These are phyloP conservation scores for Psophia crepitans DNA, from an alignment of 2,113 vertebrate genomes.

Conservation along the genomic window DNA sequence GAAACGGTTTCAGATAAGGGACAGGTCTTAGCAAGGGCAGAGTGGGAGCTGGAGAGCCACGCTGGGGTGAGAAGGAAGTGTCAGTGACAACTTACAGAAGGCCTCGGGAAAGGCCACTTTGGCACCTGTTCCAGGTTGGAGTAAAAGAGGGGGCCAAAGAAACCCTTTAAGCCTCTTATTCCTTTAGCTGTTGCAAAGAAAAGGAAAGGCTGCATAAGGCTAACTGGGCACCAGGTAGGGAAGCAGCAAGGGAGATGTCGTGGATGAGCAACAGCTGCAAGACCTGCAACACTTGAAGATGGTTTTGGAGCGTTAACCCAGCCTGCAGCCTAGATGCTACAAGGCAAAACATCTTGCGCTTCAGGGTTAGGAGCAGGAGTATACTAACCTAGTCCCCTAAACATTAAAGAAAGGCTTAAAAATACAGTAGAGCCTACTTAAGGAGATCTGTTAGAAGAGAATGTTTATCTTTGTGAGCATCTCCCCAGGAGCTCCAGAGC, in stretches of 20 bases:
- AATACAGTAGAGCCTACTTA: background rate
- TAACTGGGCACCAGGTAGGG: background rate
- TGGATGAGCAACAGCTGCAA: background rate
- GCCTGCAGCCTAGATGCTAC: background rate
- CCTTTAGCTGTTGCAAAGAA: background rate
- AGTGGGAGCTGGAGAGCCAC: background rate
- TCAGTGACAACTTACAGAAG: too few species aligned
- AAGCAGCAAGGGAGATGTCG: background rate
- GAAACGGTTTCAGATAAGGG: background rate
- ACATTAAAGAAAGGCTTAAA: background rate
- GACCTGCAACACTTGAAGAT: background rate
- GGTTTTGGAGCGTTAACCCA: background rate
- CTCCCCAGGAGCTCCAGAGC: background rate
- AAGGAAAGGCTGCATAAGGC: background rate
- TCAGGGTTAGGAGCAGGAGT: background rate
- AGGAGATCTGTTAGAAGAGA: background rate
- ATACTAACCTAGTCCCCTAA: background rate
- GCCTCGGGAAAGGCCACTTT: background rate
- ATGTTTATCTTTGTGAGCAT: background rate
- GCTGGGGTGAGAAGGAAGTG: background rate
- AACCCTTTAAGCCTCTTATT: background rate
- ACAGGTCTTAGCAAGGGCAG: background rate
- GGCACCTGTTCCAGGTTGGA: background rate
- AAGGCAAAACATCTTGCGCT: background rate
- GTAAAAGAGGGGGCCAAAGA: background rate